These are phyloP conservation scores for Acanthurus leucopareius DNA, from an alignment of 2,797 vertebrate genomes.

Conservation along the genomic window DNA sequence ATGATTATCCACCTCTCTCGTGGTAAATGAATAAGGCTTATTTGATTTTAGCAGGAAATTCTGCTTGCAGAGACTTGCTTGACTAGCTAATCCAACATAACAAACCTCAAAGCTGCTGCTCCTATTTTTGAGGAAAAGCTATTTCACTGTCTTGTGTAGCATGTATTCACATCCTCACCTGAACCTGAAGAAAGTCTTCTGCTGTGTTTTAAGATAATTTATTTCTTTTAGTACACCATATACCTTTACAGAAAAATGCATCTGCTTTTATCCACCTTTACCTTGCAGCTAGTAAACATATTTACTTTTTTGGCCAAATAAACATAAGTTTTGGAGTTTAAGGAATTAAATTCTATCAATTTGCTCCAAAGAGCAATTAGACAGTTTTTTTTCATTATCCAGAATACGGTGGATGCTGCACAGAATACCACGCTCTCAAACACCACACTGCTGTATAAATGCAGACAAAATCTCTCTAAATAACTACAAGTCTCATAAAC, in stretches of 20 bases:
- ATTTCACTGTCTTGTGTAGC: neutral
- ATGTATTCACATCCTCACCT: neutral
- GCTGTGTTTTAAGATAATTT: neutral
- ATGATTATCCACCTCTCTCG: neutral
- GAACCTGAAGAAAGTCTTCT: neutral
- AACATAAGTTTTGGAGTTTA: neutral
- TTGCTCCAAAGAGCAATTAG: neutral
- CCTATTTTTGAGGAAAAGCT: neutral
- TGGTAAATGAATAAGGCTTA: neutral
- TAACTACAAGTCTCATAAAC: neutral
- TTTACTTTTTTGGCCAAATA: constrained; percentile 6
- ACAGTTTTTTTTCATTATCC: constrained; percentile 1
- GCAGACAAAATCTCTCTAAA: neutral
- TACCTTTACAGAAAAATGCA: neutral
- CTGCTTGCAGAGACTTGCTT: neutral
- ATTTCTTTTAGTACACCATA: neutral
- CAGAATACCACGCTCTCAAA: neutral
- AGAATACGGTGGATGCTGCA: neutral
- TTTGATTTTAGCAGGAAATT: constrained; percentile 6
- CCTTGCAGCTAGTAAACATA: constrained; percentile 23
- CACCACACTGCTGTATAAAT: neutral
- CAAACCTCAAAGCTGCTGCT: neutral
- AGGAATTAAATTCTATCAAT: constrained; percentile 9
- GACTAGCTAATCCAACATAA: neutral
- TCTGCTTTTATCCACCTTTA: neutral